Conservation (phyloP, 1,140 invertebrate species). For the Agrilus planipennis region DNA sequence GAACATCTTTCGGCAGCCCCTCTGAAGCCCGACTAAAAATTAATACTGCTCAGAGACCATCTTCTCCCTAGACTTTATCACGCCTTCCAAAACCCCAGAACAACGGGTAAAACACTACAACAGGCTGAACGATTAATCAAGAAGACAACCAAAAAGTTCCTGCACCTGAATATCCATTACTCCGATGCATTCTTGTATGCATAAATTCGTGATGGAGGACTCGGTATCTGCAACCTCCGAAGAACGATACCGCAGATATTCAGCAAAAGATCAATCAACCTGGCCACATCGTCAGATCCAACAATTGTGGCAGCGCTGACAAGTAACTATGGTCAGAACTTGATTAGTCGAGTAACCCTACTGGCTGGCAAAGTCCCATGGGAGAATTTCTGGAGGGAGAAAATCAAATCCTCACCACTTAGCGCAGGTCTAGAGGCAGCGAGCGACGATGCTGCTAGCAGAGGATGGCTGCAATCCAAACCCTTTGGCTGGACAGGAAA, state of each 20-base stretch:
- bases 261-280: background rate
- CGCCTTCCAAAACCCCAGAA: conserved; percentile 13
- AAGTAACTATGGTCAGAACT: too few species aligned
- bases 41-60: conserved; percentile 7
- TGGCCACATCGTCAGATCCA: background rate
- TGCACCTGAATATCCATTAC: conserved; percentile 14
- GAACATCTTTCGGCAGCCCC: conserved; percentile 16
- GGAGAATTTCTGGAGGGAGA: background rate
- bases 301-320: background rate
- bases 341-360: background rate
- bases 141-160: conserved; percentile 3
- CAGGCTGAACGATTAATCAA: conserved; percentile 15
- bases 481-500: conserved; percentile 11
- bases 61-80: conserved; percentile 13
- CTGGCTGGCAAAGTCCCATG: background rate
- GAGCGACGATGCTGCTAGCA: conserved; percentile 5
- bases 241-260: conserved; percentile 4
- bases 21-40: conserved; percentile 27
- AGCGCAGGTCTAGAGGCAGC: conserved; percentile 1
- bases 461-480: conserved; percentile 3
- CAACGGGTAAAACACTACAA: conserved; percentile 3
- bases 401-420: conserved; percentile 3
- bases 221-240: conserved; percentile 12
- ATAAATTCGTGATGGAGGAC: conserved; percentile 15
- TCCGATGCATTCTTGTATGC: conserved; percentile 13